Evolutionary conservation across 30 jellyfish, hydroid and myxozoan genomes (phyloP), one percentile per base, ranked within the genome.

Genomic region (Phacellophora camtschatica): DNA sequence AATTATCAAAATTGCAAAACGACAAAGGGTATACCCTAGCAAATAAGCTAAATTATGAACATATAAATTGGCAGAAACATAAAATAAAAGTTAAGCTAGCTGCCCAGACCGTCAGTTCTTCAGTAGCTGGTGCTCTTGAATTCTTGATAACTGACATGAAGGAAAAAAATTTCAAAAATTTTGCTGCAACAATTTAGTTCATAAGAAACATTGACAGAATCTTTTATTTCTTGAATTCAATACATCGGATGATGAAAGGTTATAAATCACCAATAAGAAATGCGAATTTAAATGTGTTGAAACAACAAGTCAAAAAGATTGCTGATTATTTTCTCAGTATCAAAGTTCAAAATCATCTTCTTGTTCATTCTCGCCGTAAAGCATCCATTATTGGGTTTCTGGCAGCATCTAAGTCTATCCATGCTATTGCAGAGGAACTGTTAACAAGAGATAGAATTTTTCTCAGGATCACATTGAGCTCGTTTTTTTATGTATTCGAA

Each of bases 51-150:
- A 68, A 54, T 37, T 70, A 81, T 4, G 41, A 19, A 9, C 87
- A 68, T 37, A 59, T 70, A 43, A 51, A 70, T 19, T 82, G 94
- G 87, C 81, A 68, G 36, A 82, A 82, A n/a, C 87, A 82, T 62
- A 67, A 69, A 56, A 54, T 67, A 77, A 69, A 68, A 42, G 94
- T 69, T 11, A 82, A 73, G 22, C 74, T 82, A 34, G 79, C 80
- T 46, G 85, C 93, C 1, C 93, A 81, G 35, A 81, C 85, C 5
- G 33, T 66, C 5, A 65, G 86, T 22, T 79, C 31, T 66, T 81
- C 86, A 25, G 87, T 81, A 13, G 50, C 93, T 10, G 86, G 86
- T 10, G 93, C 78, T 3, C 66, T 81, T 13, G 1, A 67, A 29
- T 65, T 65, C 50, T 33, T 65, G 37, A 54, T 69, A 55, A 81